Evolutionary conservation across 2,888 invertebrate species (phyloP).

Genomic region (Mythimna pallens): DNA sequence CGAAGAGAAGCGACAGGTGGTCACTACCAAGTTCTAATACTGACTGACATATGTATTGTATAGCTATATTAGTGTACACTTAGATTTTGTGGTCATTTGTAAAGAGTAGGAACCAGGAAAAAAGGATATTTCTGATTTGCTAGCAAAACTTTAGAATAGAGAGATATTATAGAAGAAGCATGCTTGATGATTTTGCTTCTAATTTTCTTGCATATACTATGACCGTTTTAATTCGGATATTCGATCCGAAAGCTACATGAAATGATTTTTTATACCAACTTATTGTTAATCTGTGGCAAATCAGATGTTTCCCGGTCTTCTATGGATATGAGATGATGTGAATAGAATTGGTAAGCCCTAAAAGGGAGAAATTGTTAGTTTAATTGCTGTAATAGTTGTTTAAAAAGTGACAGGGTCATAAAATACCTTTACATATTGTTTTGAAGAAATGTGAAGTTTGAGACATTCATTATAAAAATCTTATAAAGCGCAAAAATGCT

Average conservation of each 20-base stretch:
- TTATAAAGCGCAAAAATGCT: background rate
- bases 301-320: background rate
- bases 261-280: too few relatives aligned
- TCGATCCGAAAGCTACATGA: too few relatives aligned
- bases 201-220: constrained; percentile 2
- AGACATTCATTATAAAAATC: background rate
- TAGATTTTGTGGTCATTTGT: constrained; percentile 3
- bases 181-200: background rate
- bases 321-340: background rate
- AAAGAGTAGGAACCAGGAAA: background rate
- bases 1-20: constrained; percentile 69
- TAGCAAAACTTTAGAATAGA: background rate
- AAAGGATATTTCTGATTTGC: background rate
- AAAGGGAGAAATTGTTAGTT: background rate
- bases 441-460: background rate
- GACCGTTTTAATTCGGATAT: background rate
- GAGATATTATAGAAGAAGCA: too few relatives aligned
- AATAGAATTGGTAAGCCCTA: background rate
- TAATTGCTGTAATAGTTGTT: constrained; percentile 9
- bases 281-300: background rate
- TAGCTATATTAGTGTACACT: constrained; percentile 57
- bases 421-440: background rate
- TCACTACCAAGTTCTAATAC: constrained; percentile 83
- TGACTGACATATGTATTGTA: constrained; percentile 26
- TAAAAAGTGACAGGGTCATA: constrained; percentile 11